These are phyloP conservation scores for Metalampra italica DNA, from an alignment of 2,888 invertebrate species.

Conservation along the genomic window DNA sequence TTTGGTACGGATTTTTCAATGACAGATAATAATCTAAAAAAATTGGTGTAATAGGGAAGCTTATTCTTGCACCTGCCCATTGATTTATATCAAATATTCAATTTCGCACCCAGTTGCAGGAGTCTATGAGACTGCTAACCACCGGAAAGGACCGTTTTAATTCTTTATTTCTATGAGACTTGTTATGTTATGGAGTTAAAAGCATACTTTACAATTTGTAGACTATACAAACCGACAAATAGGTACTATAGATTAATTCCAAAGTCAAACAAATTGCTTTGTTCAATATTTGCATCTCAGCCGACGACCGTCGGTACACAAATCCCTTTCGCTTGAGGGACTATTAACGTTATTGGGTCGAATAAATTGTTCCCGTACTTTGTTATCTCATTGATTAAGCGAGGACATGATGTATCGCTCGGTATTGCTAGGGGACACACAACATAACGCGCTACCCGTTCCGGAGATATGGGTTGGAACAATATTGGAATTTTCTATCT, in stretches of 20 bases:
- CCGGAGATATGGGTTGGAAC: slow-evolving; percentile 4
- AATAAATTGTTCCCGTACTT: slow-evolving; percentile 16
- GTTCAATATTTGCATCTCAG: slow-evolving; percentile 2
- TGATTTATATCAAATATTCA: too few relatives aligned
- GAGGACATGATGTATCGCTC: slow-evolving; percentile 17
- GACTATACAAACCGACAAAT: too few relatives aligned
- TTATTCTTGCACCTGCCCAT: too few relatives aligned
- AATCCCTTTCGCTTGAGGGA: not conserved
- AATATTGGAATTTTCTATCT: slow-evolving; percentile 5
- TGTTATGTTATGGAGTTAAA: too few relatives aligned
- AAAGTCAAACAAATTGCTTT: not conserved
- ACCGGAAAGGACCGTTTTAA: too few relatives aligned
- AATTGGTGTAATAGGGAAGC: too few relatives aligned
- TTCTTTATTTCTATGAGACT: too few relatives aligned
- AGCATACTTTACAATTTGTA: too few relatives aligned
- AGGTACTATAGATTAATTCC: not conserved
- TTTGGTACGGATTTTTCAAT: too few relatives aligned
- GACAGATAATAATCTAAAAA: too few relatives aligned
- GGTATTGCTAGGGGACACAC: not conserved
- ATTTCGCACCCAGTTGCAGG: too few relatives aligned
- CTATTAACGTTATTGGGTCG: slow-evolving; percentile 17
- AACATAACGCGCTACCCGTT: not conserved
- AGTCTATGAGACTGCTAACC: too few relatives aligned
- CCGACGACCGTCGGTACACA: slow-evolving; percentile 2
- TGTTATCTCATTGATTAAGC: slow-evolving; percentile 33